Conservation (phyloP, 2,888 invertebrate species). For the Siphonodentalium dalli region DNA sequence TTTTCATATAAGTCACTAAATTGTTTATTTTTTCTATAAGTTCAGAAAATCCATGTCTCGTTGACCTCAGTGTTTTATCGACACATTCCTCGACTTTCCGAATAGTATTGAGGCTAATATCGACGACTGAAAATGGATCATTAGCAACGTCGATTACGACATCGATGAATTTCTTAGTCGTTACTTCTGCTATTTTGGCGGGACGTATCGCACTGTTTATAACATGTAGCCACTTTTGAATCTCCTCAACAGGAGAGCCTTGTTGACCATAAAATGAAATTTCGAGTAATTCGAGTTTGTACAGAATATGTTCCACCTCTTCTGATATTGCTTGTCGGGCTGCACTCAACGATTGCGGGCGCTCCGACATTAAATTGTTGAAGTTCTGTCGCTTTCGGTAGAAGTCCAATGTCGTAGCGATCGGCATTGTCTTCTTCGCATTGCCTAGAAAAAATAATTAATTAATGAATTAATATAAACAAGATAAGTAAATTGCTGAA, state of each 20-base stretch:
- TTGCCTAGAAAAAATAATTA: no score
- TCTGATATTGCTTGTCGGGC: slow-evolving; percentile 45
- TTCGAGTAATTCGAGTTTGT: slow-evolving; percentile 36
- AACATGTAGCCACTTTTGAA: slow-evolving; percentile 40
- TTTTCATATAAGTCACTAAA: slow-evolving; percentile 41
- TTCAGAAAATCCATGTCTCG: slow-evolving; percentile 41
- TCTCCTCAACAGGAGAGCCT: slow-evolving; percentile 38
- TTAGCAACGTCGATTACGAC: slow-evolving; percentile 32
- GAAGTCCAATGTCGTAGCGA: no score
- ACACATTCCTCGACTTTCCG: slow-evolving; percentile 32
- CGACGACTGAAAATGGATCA: slow-evolving; percentile 34
- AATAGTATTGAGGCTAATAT: slow-evolving; percentile 33
- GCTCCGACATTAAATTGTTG: slow-evolving; percentile 41
- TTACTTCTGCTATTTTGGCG: slow-evolving; percentile 34
- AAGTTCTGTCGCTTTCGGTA: slow-evolving; percentile 50
- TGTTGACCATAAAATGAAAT: slow-evolving; percentile 41
- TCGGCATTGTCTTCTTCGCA: no score
- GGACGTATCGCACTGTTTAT: slow-evolving; percentile 37
- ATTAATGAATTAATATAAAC: no score
- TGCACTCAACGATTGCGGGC: slow-evolving; percentile 48
- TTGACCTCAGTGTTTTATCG: slow-evolving; percentile 31
- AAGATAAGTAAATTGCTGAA: no score
- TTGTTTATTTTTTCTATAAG: slow-evolving; percentile 38
- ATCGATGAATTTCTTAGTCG: slow-evolving; percentile 38
- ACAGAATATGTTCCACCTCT: slow-evolving; percentile 36